Evolutionary conservation across 2,113 vertebrate species (phyloP), one percentile per base, ranked within the genome.

Genomic region (Eidolon helvum): DNA sequence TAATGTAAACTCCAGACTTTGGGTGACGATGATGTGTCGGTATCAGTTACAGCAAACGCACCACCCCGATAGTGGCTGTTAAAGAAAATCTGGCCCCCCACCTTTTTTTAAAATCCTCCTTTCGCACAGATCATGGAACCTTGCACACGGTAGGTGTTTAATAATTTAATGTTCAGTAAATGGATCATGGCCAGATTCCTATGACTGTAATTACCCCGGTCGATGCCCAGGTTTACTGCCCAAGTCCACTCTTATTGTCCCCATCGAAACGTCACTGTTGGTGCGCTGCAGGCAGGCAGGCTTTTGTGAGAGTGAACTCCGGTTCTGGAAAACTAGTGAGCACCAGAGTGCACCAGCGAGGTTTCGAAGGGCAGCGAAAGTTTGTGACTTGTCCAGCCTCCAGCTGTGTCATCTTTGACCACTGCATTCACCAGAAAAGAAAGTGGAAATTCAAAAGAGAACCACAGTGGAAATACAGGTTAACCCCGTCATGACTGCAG

Each of bases 381-480:
- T n/a, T 24, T 57, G 53, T 53, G 85, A 45, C 75, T 86, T 11
- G 57, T n/a, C 63, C 89, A 14, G 77, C 48, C 71, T 93, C 92
- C 57, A 87, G 61, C 96, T 74, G 79, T 82, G 94, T 86, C 92
- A 88, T 88, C 97, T 92, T 72, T 91, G 84, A 97, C 80, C 26
- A 2, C 88, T 75, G 22, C 53, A 24, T 95, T 93, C 83, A 40
- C 86, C 91, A 50, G 78, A n/a, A 95, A 90, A 95, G 91, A 72
- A 95, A 77, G 86, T 63, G 28, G 94, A 90, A 72, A 28, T 53
- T 10, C 38, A 65, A 89, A 66, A 63, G 69, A 48, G 55, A 35
- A 28, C 30, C 91, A 72, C 90, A 16, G 74, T 93, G 94, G 69
- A 50, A 92, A 92, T 50, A 59, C 48, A 26, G 72, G 65, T 6